Percentiles rank a stretch among this genome's conserved stretches.
phyloP scores from a whole-genome alignment of 2,888 invertebrate genomes.

The Drosophila robusta region DNA sequence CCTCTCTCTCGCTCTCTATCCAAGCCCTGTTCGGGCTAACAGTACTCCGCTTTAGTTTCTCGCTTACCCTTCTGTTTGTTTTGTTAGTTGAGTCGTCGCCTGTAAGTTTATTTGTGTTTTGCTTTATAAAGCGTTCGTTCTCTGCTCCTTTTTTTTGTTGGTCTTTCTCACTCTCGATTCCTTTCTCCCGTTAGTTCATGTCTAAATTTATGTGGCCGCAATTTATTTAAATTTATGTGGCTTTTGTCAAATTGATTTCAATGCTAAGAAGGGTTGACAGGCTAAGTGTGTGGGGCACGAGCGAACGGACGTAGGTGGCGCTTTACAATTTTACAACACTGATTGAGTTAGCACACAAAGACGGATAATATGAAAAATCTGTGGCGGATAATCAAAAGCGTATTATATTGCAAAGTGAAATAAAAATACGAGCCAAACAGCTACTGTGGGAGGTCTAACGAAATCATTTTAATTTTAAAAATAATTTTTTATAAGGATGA shows the following conservation, averaged over 20 bases:
- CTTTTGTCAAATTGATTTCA: constrained; percentile 81
- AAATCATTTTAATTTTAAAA: too few relatives aligned
- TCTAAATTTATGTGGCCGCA: constrained; percentile 79
- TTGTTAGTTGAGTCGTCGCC: constrained; percentile 79
- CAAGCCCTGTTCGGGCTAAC: constrained; percentile 4
- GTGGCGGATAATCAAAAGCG: constrained; percentile 40
- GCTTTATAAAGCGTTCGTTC: constrained; percentile 55
- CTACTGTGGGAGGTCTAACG: background rate
- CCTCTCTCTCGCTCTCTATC: background rate
- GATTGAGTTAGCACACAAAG: constrained; percentile 65
- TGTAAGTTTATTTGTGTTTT: constrained; percentile 76
- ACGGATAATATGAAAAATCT: constrained; percentile 40
- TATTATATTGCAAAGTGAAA: constrained; percentile 9
- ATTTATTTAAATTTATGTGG: constrained; percentile 82
- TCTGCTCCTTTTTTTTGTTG: constrained; percentile 12
- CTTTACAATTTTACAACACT: constrained; percentile 48
- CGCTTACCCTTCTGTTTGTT: constrained; percentile 68
- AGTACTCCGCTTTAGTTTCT: constrained; percentile 56
- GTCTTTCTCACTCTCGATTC: background rate
- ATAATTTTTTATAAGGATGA: too few relatives aligned
- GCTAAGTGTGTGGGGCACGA: constrained; percentile 40
- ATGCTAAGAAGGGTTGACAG: constrained; percentile 80
- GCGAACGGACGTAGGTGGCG: constrained; percentile 14
- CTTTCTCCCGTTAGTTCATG: constrained; percentile 51
- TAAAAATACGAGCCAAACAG: constrained; percentile 5